These are phyloP conservation scores for Latrodectus hesperus DNA, from an alignment of 2,888 invertebrate genomes.

Conservation along the genomic window DNA sequence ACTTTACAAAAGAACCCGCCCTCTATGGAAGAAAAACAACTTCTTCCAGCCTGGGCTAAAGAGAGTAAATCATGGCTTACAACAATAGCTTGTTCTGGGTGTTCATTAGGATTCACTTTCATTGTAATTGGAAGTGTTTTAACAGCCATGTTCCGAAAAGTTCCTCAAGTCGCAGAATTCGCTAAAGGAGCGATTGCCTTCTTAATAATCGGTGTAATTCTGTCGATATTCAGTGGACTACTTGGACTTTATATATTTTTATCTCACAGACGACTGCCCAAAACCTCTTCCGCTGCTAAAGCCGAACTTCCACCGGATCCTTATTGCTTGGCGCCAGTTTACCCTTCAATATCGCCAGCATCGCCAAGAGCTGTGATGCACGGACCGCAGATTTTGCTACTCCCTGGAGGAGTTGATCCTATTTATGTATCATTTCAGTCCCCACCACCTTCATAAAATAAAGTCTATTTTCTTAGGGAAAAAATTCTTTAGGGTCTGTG, in stretches of 20 bases:
- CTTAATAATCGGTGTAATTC: slow-evolving; percentile 13
- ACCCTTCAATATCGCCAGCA: slow-evolving; percentile 3
- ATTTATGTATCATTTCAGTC: neutral
- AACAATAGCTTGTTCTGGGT: slow-evolving; percentile 18
- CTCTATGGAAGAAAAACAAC: slow-evolving; percentile 16
- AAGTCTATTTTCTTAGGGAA: neutral
- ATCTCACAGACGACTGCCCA: slow-evolving; percentile 15
- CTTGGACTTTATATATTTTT: neutral
- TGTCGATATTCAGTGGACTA: neutral
- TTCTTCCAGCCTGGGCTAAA: slow-evolving; percentile 29
- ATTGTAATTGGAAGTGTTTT: slow-evolving; percentile 36
- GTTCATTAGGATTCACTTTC: slow-evolving; percentile 16
- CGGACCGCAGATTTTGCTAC: slow-evolving; percentile 12
- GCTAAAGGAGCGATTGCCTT: slow-evolving; percentile 23
- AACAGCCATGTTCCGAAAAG: slow-evolving; percentile 9
- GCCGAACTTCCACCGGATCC: slow-evolving; percentile 36
- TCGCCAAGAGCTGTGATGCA: neutral
- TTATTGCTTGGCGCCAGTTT: slow-evolving; percentile 18
- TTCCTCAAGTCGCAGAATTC: slow-evolving; percentile 1
- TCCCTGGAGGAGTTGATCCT: slow-evolving; percentile 45
- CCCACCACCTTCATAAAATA: neutral
- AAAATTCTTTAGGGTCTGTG: too few relatives aligned
- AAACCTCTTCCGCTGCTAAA: slow-evolving; percentile 54
- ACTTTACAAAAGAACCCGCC: too few relatives aligned
- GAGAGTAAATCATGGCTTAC: neutral